These are phyloP conservation scores for Corythaeola cristata DNA, from an alignment of 2,113 vertebrate species.

Conservation along the genomic window DNA sequence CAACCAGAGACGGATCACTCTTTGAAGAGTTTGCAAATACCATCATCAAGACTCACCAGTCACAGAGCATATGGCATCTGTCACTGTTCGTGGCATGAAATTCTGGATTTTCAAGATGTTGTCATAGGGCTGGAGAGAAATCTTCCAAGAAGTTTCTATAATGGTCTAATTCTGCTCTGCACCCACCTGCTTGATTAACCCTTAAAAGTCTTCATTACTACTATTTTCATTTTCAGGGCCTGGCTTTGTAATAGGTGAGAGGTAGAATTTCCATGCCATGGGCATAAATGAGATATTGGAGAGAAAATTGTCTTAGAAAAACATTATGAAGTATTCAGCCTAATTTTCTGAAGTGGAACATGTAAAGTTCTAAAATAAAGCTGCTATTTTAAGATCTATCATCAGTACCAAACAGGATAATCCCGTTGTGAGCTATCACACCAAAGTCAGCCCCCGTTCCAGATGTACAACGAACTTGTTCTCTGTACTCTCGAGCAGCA, in stretches of 20 bases:
- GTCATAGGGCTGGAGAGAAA: background rate
- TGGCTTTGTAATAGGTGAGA: background rate
- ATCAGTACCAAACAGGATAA: background rate
- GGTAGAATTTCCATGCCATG: fast-evolving
- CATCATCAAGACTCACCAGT: background rate
- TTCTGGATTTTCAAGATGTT: background rate
- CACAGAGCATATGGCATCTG: too few relatives aligned
- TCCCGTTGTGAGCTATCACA: fast-evolving
- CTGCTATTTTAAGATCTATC: background rate
- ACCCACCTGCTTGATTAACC: background rate
- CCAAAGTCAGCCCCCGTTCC: background rate
- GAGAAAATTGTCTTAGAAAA: background rate
- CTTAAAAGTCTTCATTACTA: background rate
- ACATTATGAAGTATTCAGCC: background rate
- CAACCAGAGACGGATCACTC: background rate
- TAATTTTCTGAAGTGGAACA: background rate
- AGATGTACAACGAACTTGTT: too few relatives aligned
- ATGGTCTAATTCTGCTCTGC: background rate
- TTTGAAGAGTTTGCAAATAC: background rate
- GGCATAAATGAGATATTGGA: background rate
- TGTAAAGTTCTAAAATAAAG: background rate
- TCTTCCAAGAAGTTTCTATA: background rate
- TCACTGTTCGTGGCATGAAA: background rate
- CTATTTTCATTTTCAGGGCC: background rate
- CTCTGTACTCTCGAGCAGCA: background rate